Base-by-base conservation (phyloP, 2,113 vertebrate species). In the Sialia sialis region DNA sequence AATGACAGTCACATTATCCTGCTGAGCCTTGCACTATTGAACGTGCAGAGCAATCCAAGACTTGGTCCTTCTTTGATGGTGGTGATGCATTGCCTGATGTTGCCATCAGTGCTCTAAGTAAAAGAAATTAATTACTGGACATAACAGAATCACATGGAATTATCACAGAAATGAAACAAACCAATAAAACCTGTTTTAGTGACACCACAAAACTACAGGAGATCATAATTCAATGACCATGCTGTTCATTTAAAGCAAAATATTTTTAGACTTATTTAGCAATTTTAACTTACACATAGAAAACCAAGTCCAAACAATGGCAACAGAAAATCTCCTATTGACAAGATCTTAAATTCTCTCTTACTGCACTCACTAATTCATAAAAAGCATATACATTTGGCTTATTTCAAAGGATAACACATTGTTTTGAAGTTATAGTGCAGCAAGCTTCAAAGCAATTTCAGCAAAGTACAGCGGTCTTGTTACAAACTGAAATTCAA, bases 31-130 rank as follows among this genome's bases (percentile, higher is more conserved):
- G 88, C 84, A 64, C 52, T 93, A 15, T 44, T 20, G 86, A 67
- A 96, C 4, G 70, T 66, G 48, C 83, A 94, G 66, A 91, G 87
- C 74, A 8, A 87, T 85, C 94, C 82, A 56, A 92, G 77, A 55
- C 94, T 96, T 97, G 97, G 97, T 97, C 97, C 98, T 96, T 94
- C 85, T 36, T 63, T 86, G 86, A 91, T 44, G 94, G 95, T 85
- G 94, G 68, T 72, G 93, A 93, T 87, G 34, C 44, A 52, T 51
- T 73, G 78, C 85, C 91, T 94, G 68, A 95, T 38, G 72, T 32
- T 93, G 91, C 92, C 80, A 90, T 92, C 81, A 30, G 46, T 77
- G 92, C 49, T 95, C 93, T 96, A 95, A 91, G 70, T 39, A 46
- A 63, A 44, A 84, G 66, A 94, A 83, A 83, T 81, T 4, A 72